Percentiles rank a stretch among this genome's conserved stretches.
Conservation (phyloP, 2,888 invertebrate species). For the Dysmachus trigonus region DNA sequence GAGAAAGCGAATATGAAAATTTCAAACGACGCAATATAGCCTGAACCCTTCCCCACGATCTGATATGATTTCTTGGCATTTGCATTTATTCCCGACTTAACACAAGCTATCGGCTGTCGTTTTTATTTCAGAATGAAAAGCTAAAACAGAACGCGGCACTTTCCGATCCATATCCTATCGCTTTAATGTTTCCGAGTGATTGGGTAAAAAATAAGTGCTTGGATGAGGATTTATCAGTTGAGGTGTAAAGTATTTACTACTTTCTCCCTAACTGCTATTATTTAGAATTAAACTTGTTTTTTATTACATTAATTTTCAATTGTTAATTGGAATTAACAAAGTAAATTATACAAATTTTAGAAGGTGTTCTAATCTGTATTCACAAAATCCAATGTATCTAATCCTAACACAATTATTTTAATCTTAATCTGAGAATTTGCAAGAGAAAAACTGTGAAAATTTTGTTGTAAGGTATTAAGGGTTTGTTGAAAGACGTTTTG, state of each 20-base stretch:
- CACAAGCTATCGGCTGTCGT: background rate
- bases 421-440: no score
- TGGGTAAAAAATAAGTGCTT: background rate
- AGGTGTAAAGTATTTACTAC: background rate
- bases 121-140: background rate
- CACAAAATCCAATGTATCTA: no score
- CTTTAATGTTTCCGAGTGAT: background rate
- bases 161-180: background rate
- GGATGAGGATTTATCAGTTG: background rate
- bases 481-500: no score
- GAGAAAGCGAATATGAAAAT: background rate
- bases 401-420: no score
- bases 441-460: no score
- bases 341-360: no score
- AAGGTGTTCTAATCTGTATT: no score
- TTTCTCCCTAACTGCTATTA: no score
- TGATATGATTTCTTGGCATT: constrained; percentile 6
- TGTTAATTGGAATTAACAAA: no score
- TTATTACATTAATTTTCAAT: no score
- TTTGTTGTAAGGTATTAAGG: no score
- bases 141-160: background rate
- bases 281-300: no score
- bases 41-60: background rate
- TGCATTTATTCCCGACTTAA: background rate
- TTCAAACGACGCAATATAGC: background rate